Percentiles rank a stretch among this genome's conserved stretches.
These are phyloP conservation scores for Mesocricetus auratus DNA, from an alignment of 2,113 vertebrate genomes.

Conservation along the genomic window DNA sequence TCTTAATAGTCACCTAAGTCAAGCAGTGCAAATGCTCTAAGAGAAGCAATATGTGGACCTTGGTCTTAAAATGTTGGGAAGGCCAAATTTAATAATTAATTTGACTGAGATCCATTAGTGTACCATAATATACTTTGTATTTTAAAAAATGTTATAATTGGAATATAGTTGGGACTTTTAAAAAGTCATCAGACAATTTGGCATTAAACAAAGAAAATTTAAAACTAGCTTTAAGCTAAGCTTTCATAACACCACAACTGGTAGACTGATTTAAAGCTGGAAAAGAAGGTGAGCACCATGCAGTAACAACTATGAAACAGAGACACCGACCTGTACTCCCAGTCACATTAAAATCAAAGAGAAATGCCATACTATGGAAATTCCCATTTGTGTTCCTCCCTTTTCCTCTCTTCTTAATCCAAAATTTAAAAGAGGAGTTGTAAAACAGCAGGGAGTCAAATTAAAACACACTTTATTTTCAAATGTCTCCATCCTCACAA, in stretches of 20 bases:
- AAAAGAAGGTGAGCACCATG: neutral
- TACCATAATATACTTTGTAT: neutral
- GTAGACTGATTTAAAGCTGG: neutral
- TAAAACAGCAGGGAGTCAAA: slow-evolving; percentile 90
- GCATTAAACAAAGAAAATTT: slow-evolving; percentile 47
- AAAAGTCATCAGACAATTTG: neutral
- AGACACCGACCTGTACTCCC: neutral
- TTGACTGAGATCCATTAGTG: slow-evolving; percentile 16
- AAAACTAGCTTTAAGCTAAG: neutral
- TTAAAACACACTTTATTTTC: slow-evolving; percentile 94
- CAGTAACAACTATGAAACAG: neutral
- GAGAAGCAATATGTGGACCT: slow-evolving; percentile 20
- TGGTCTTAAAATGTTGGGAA: neutral
- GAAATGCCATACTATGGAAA: slow-evolving; percentile 78
- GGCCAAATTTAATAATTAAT: neutral
- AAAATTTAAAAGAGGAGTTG: slow-evolving; percentile 87
- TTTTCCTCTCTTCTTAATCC: slow-evolving; percentile 79
- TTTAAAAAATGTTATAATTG: neutral
- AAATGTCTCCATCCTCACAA: slow-evolving; percentile 90
- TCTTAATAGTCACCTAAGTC: neutral
- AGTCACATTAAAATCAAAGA: slow-evolving; percentile 77
- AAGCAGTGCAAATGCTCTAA: slow-evolving; percentile 13
- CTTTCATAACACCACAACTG: slow-evolving; percentile 18
- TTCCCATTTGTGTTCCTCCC: slow-evolving; percentile 66
- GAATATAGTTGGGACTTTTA: slow-evolving; percentile 34